Percentiles rank a stretch among this genome's conserved stretches.
phyloP scores from a whole-genome alignment of 2,113 vertebrate genomes.

The Cottus gobio region DNA sequence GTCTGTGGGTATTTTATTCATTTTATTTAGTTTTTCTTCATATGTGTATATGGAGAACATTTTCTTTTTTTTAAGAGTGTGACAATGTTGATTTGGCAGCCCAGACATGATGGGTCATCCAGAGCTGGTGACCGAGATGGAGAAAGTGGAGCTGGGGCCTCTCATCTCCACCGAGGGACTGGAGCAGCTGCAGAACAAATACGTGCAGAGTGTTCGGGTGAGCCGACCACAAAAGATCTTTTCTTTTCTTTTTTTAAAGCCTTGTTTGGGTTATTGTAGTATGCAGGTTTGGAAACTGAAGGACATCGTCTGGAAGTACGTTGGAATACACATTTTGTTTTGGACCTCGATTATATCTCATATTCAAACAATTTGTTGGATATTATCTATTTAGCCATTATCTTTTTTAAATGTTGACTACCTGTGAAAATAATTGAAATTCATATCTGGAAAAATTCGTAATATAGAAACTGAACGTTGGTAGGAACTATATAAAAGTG shows the following conservation, averaged over 20 bases:
- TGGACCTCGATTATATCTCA: not conserved
- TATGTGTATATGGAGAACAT: too few relatives aligned
- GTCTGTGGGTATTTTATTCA: too few relatives aligned
- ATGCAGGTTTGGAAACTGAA: not conserved
- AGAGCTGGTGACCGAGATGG: conserved; percentile 87
- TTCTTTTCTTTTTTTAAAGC: too few relatives aligned
- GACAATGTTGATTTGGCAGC: conserved; percentile 74
- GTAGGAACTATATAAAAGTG: not conserved
- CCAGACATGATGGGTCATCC: conserved; percentile 93
- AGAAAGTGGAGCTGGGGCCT: conserved; percentile 85
- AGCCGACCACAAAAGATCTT: not conserved
- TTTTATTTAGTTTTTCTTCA: too few relatives aligned
- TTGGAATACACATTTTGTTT: not conserved
- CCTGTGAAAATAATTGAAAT: not conserved
- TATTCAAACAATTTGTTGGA: not conserved
- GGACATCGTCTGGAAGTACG: not conserved
- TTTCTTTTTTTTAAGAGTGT: not conserved
- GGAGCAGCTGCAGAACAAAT: conserved; percentile 90
- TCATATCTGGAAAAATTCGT: not conserved
- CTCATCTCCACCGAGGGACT: conserved; percentile 88
- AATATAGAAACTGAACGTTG: not conserved
- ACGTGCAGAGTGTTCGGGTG: conserved; percentile 90
- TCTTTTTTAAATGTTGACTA: not conserved
- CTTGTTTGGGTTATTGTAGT: not conserved
- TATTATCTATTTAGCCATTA: not conserved